Evolutionary conservation across 2,888 invertebrate genomes (phyloP).

Genomic region (Ctenicera cuprea): DNA sequence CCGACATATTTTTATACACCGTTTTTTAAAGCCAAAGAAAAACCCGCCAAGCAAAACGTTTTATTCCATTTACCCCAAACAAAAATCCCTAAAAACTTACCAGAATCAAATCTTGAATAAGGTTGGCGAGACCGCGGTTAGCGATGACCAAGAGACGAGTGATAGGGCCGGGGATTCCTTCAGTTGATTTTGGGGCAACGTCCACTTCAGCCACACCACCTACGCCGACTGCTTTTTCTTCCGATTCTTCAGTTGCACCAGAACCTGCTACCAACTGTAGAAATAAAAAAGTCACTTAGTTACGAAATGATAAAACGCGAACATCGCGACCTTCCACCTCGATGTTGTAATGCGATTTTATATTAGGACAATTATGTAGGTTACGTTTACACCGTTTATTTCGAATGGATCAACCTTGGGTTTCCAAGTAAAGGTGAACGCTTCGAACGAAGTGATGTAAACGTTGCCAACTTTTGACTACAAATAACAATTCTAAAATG

Average conservation of each 20-base stretch:
- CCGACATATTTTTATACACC: no score
- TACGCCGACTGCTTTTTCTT: constrained; percentile 75
- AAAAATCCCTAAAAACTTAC: constrained; percentile 73
- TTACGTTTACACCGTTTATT: not conserved
- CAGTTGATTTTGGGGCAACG: constrained; percentile 76
- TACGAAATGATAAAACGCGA: not conserved
- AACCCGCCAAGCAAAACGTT: constrained; percentile 7
- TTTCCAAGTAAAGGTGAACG: no score
- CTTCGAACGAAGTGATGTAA: not conserved
- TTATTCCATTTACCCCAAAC: not conserved
- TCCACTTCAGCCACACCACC: constrained; percentile 74
- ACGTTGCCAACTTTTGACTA: constrained; percentile 12
- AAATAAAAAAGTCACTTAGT: constrained; percentile 45
- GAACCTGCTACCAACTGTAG: constrained; percentile 88
- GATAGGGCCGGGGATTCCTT: constrained; percentile 91
- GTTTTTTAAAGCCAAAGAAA: not conserved
- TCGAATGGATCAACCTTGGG: not conserved
- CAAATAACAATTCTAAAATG: constrained; percentile 3
- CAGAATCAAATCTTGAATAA: constrained; percentile 91
- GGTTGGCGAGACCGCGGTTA: constrained; percentile 90
- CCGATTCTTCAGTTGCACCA: constrained; percentile 79
- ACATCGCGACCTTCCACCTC: constrained; percentile 22
- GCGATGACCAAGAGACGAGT: constrained; percentile 91
- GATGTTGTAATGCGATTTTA: not conserved
- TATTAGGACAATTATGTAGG: not conserved